These are phyloP conservation scores for Neodontobutis hainanensis DNA, from an alignment of 2,113 vertebrate genomes.

Conservation along the genomic window DNA sequence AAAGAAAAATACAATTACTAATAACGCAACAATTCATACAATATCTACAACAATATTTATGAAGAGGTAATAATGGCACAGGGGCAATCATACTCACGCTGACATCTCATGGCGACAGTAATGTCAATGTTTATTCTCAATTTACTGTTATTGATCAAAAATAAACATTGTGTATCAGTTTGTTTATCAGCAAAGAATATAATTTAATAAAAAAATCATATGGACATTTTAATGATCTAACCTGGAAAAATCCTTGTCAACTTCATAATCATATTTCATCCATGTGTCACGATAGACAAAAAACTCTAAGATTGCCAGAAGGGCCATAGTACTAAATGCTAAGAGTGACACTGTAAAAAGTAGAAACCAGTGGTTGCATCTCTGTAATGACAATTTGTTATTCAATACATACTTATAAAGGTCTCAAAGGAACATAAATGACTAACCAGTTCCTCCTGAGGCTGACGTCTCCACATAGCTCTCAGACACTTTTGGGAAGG, in stretches of 20 bases:
- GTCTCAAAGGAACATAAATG: background rate
- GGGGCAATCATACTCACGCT: conserved; percentile 89
- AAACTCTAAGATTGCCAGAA: conserved; percentile 93
- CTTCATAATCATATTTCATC: conserved; percentile 98
- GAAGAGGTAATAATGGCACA: background rate
- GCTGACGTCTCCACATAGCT: conserved; percentile 93
- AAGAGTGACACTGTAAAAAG: conserved; percentile 87
- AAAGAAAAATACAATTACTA: background rate
- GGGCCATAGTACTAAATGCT: conserved; percentile 89
- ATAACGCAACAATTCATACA: background rate
- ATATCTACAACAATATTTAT: background rate
- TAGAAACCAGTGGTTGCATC: conserved; percentile 2
- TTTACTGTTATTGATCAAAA: conserved; percentile 83
- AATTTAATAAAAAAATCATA: too few species aligned
- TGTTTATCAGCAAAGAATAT: background rate
- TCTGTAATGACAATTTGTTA: background rate
- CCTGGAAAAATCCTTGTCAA: conserved; percentile 97
- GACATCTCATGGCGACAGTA: conserved; percentile 97
- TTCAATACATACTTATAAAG: background rate
- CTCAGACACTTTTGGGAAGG: conserved; percentile 95
- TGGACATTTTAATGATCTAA: conserved; percentile 31
- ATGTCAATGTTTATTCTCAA: conserved; percentile 95
- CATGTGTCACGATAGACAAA: conserved; percentile 93
- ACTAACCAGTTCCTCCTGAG: conserved; percentile 87
- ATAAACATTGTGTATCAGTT: background rate